These are phyloP conservation scores for Molossus molossus DNA, from an alignment of 2,797 vertebrate genomes.

Conservation along the genomic window DNA sequence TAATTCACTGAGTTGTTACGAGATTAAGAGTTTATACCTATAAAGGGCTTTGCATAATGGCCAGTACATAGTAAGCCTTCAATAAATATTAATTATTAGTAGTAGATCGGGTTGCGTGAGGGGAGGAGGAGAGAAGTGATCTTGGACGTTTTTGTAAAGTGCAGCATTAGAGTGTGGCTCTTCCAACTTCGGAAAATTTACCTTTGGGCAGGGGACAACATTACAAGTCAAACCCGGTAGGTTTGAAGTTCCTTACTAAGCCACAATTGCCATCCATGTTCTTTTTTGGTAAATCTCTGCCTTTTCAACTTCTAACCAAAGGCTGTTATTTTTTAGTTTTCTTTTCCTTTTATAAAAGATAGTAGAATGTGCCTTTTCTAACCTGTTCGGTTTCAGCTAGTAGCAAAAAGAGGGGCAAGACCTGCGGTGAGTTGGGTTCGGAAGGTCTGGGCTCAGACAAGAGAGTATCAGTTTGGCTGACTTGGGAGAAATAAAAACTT, in stretches of 20 bases:
- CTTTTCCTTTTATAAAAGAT: constrained; percentile 36
- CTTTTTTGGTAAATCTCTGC: not conserved
- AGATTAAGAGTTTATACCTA: not conserved
- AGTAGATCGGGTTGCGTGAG: constrained; percentile 34
- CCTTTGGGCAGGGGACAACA: constrained; percentile 79
- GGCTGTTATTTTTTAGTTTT: not conserved
- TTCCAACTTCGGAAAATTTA: not conserved
- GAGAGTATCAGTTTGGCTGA: constrained; percentile 16
- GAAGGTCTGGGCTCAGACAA: constrained; percentile 41
- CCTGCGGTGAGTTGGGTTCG: not conserved
- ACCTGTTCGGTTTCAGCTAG: constrained; percentile 38
- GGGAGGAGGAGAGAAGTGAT: not conserved
- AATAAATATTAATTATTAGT: not conserved
- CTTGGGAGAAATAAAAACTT: constrained; percentile 60
- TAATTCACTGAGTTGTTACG: not conserved
- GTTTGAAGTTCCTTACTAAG: not conserved
- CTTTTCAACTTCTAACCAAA: constrained; percentile 58
- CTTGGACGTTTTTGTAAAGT: constrained; percentile 81
- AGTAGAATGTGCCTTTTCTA: not conserved
- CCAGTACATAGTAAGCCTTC: not conserved
- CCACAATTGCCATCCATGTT: not conserved
- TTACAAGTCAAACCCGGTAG: constrained; percentile 81
- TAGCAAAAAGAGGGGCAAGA: not conserved
- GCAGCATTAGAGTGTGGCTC: constrained; percentile 55
- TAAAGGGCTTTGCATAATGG: not conserved